Evolutionary conservation across 2,888 invertebrate species (phyloP), one percentile per base, ranked within the genome.

Genomic region (Sabatieria punctata): DNA sequence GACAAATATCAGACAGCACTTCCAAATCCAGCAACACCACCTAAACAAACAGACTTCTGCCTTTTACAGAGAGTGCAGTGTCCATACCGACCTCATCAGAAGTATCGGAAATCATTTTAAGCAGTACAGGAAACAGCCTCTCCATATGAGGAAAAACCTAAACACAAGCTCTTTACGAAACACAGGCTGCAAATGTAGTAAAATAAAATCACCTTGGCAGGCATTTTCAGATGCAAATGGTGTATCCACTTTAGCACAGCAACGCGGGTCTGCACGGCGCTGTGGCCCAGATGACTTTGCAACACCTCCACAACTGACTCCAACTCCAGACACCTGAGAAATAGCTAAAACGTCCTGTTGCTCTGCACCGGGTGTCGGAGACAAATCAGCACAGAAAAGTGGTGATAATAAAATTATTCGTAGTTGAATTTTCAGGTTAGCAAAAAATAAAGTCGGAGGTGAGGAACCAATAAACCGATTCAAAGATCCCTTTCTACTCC

Each of bases 191-290:
- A 6, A 19, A 27, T 33, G 6, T 21, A 4, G 11, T 21, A 19
- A 22, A 8, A 4, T 30, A 11, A 4, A 27, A 8, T 57, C 64
- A 84, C 84, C 74, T 85, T 79, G 49, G 75, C 75, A 0, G 91
- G 86, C 61, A 88, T 76, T 65, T 84, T 82, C 36, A 77, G 78
- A 60, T 89, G 84, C 8, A 97, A 74, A 65, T 89, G 86, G 64
- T 85, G 78, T 55, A 97, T 82, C 97, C 95, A 97, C 58, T 82
- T 79, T 13, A 97, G 72, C 21, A 85, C 82, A 0, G 93, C 91
- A n/a, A 91, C 84, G 71, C 91, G 84, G 0, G 93, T 93, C 67
- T 85, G 84, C 51, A 88, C 85, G 0, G 88, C 81, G 62, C 80
- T 80, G 64, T 86, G 82, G 47, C 78, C 75, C 54, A 91, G 71